phyloP scores from a whole-genome alignment of 2,113 vertebrate species.

The Alligator mississippiensis region DNA sequence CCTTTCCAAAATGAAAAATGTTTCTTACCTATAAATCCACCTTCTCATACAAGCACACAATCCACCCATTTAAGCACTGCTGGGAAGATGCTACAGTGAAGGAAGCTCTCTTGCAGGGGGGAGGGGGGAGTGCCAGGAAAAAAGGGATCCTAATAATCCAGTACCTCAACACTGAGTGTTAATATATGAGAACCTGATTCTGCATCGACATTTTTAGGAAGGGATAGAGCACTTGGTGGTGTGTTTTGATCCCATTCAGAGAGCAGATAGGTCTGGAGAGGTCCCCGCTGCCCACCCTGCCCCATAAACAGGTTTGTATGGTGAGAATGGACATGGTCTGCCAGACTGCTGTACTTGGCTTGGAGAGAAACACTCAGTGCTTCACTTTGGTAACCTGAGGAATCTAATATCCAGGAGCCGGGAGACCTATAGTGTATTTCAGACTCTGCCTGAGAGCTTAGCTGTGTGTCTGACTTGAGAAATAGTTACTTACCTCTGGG shows the following conservation, averaged over 20 bases:
- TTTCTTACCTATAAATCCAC: neutral
- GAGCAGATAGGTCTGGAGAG: neutral
- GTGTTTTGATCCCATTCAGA: neutral
- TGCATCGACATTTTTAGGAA: no score
- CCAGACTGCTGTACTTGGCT: neutral
- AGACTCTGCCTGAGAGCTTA: neutral
- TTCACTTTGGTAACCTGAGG: neutral
- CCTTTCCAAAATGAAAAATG: neutral
- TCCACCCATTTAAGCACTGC: rapidly evolving
- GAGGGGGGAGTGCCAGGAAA: no score
- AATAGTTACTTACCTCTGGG: neutral
- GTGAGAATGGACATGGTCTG: neutral
- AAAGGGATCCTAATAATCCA: rapidly evolving
- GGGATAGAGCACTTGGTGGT: neutral
- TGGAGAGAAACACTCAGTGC: neutral
- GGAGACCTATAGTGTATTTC: neutral
- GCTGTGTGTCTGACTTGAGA: neutral
- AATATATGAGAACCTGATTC: rapidly evolving
- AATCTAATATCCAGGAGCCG: neutral
- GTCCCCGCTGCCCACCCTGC: no score
- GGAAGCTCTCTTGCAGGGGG: neutral
- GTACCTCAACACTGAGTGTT: rapidly evolving
- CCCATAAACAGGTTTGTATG: neutral
- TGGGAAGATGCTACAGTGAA: neutral
- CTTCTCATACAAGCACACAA: rapidly evolving